Evolutionary conservation across 2,888 invertebrate genomes (phyloP).

Genomic region (Erannis defoliaria): DNA sequence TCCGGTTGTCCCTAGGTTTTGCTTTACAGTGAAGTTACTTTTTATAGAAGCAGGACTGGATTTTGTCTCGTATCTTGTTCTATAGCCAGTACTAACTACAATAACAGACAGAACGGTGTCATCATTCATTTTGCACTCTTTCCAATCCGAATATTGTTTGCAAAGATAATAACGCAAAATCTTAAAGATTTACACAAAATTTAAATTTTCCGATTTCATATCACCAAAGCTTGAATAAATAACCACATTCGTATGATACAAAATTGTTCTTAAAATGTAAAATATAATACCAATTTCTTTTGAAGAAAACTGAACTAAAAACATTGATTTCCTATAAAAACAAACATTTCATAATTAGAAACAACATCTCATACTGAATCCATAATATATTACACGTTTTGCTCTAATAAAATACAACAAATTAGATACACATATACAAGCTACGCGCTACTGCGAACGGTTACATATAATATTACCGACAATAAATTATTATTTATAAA

Average conservation of each 20-base stretch:
- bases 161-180: background rate
- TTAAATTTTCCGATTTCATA: background rate
- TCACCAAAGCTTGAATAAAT: conserved; percentile 19
- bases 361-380: conserved; percentile 66
- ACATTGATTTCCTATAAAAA: conserved; percentile 33
- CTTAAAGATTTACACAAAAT: conserved; percentile 2
- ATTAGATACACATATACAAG: conserved; percentile 77
- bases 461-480: conserved; percentile 67
- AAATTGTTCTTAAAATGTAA: conserved; percentile 20
- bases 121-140: background rate
- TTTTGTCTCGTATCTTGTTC: background rate
- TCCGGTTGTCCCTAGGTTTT: no score
- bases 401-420: conserved; percentile 46
- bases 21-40: no score
- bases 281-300: conserved; percentile 33
- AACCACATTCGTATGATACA: conserved; percentile 10
- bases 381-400: conserved; percentile 75
- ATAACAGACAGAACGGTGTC: background rate
- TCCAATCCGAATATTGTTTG: background rate
- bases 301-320: conserved; percentile 32
- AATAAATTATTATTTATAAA: conserved; percentile 56
- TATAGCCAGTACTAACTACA: background rate
- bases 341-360: conserved; percentile 51
- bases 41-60: no score
- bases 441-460: conserved; percentile 70